Base-by-base conservation (phyloP, 2,797 vertebrate genomes). In the Epinephelus malabaricus region DNA sequence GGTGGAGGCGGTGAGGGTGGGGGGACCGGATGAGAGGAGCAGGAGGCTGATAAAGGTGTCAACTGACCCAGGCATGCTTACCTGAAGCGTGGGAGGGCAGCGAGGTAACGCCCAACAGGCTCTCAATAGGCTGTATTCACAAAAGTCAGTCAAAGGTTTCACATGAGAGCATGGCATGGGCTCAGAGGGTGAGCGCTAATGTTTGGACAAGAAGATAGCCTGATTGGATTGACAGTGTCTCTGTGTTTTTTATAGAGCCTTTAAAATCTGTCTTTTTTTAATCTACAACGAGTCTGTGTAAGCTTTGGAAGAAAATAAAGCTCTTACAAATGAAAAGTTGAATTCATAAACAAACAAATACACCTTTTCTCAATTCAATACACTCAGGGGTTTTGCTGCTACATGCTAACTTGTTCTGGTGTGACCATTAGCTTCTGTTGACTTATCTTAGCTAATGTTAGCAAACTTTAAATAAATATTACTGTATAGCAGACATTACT, bases 71-170 rank as follows among this genome's bases (percentile, higher is more conserved):
- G 81, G 83, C 78, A 51, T 80, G 90, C 83, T 91, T 58, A 91
- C 88, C 88, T 92, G 89, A 65, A 89, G 90, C 86, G 86, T 93
- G 89, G 87, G 92, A 93, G 92, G 93, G 84, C 89, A 83, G 63
- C 2, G 73, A 90, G 92, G 88, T 87, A 90, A 92, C 83, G 58
- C 88, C 92, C 92, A 87, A 86, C 82, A 92, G 87, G 76, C 88
- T 88, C 89, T 94, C 89, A 92, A 93, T 94, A 91, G 92, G 92
- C 88, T 90, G 93, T 68, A 83, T 94, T 93, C 92, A 94, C 85
- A 85, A 67, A 79, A 90, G 89, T 90, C 90, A 92, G 92, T 91
- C 92, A 94, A 93, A 95, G 93, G 93, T 94, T 94, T 91, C 89
- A 86, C 86, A 86, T 82, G 82, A 86, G 93, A 88, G 88, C 92